Evolutionary conservation across 2,113 vertebrate genomes (phyloP).

Genomic region (Andinoacara biseriatus): DNA sequence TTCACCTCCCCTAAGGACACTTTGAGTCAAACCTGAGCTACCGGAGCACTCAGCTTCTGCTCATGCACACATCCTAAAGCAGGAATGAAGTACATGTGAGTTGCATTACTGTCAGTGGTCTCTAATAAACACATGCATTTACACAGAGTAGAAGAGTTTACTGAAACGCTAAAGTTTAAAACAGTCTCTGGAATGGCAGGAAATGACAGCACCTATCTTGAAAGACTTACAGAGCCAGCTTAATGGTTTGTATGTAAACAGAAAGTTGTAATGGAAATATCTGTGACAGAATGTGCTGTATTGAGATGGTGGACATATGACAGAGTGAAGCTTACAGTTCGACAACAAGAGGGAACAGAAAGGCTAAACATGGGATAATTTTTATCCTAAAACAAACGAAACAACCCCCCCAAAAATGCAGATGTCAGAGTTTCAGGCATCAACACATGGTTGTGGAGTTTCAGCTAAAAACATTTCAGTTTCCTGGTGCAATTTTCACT

Average conservation of each 20-base stretch:
- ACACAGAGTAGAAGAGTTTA: conserved; percentile 21
- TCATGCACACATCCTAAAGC: not conserved
- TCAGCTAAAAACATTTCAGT: not conserved
- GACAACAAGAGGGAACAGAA: not conserved
- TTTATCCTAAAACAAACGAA: no score
- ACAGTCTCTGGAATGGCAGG: not conserved
- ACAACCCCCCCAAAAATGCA: accelerated
- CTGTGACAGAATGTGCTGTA: not conserved
- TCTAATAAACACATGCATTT: conserved; percentile 51
- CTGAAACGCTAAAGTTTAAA: not conserved
- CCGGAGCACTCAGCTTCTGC: not conserved
- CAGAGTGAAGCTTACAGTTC: not conserved
- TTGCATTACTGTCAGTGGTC: conserved; percentile 22
- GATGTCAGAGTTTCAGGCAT: not conserved
- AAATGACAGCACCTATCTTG: conserved; percentile 25
- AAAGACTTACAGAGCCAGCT: not conserved
- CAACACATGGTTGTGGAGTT: not conserved
- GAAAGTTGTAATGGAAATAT: conserved; percentile 17
- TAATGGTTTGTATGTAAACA: conserved; percentile 15
- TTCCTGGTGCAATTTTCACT: not conserved
- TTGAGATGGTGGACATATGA: not conserved
- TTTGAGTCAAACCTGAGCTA: not conserved
- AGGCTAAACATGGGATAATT: not conserved
- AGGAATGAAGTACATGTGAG: conserved; percentile 16
- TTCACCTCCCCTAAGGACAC: not conserved